Percentiles rank a stretch among this genome's conserved stretches.
Conservation (phyloP, 2,888 invertebrate species). For the Liodrosophila aerea region DNA sequence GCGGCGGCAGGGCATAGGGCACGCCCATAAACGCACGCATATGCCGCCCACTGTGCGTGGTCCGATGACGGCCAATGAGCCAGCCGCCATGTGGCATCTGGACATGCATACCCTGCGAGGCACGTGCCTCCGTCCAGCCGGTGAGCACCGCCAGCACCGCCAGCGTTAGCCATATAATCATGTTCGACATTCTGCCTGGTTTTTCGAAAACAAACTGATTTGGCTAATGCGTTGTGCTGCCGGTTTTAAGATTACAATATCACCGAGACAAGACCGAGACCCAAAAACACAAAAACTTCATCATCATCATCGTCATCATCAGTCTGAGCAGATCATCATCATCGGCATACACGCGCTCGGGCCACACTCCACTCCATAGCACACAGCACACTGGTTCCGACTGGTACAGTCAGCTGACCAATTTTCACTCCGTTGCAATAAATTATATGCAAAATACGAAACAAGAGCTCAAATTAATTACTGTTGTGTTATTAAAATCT, state of each 20-base stretch:
- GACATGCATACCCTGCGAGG: conserved; percentile 78
- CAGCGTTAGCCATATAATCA: conserved; percentile 13
- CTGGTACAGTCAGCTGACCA: neutral
- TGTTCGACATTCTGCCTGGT: conserved; percentile 43
- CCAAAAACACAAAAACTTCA: neutral
- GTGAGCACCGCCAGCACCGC: conserved; percentile 5
- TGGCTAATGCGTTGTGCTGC: conserved; percentile 22
- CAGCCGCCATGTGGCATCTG: conserved; percentile 83
- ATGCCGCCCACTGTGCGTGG: conserved; percentile 84
- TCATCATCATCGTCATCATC: neutral
- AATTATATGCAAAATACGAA: too few relatives aligned
- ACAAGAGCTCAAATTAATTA: too few relatives aligned
- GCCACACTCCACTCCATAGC: too few relatives aligned
- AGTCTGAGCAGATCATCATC: too few relatives aligned
- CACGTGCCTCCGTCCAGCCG: conserved; percentile 61
- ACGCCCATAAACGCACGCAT: conserved; percentile 86
- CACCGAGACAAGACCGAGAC: too few relatives aligned
- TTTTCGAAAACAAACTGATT: conserved; percentile 51
- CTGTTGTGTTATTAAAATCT: too few relatives aligned
- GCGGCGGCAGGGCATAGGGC: conserved; percentile 86
- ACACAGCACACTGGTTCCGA: conserved; percentile 41
- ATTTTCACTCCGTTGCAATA: neutral
- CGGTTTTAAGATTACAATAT: conserved; percentile 65
- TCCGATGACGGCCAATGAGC: conserved; percentile 84
- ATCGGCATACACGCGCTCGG: too few relatives aligned